phyloP scores from a whole-genome alignment of 2,113 vertebrate species.

The Prionailurus bengalensis region DNA sequence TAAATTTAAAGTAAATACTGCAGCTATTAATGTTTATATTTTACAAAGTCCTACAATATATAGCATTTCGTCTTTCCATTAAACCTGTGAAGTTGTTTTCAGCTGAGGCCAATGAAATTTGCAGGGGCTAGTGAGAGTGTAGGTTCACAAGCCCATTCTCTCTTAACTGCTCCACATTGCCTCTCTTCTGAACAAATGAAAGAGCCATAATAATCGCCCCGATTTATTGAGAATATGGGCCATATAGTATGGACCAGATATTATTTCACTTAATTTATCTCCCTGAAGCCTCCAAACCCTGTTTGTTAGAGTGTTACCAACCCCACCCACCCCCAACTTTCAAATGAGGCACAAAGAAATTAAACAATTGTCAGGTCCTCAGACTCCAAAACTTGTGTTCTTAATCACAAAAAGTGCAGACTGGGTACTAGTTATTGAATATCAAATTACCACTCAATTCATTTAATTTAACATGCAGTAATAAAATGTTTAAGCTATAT shows the following conservation, averaged over 20 bases:
- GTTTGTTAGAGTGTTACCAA: not conserved
- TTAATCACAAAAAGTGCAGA: not conserved
- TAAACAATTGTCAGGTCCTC: not conserved
- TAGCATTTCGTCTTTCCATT: not conserved
- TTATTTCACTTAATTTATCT: not conserved
- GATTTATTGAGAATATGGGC: not conserved
- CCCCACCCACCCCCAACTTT: not conserved
- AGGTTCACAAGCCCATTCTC: not conserved
- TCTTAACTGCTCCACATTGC: not conserved
- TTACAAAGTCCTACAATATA: not conserved
- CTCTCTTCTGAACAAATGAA: not conserved
- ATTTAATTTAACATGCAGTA: not conserved
- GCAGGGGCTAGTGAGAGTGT: not conserved
- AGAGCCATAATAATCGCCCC: not conserved
- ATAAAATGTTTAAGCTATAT: not conserved
- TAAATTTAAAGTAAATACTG: conserved; percentile 19
- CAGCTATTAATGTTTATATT: not conserved
- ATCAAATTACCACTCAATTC: not conserved
- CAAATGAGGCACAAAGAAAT: not conserved
- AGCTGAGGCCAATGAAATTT: not conserved
- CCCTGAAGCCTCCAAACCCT: not conserved
- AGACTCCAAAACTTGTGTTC: not conserved
- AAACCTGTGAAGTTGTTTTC: not conserved
- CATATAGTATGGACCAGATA: not conserved
- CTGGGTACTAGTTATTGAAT: not conserved